phyloP scores from a whole-genome alignment of 2,113 vertebrate species.

The Lycocorax pyrrhopterus region DNA sequence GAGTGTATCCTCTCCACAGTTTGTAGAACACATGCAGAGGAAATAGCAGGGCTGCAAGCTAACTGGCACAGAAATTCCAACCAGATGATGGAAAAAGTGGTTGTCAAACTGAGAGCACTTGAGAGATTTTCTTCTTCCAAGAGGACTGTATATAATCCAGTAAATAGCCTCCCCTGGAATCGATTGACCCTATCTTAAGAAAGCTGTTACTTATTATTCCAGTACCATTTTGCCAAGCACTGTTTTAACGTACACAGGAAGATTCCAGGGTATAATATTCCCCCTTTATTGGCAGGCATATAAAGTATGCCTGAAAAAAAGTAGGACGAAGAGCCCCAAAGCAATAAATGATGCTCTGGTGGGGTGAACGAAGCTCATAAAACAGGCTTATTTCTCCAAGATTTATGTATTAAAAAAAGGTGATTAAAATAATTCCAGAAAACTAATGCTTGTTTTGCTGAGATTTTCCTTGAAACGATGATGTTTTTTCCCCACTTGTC shows the following conservation, averaged over 20 bases:
- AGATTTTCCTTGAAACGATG: not conserved
- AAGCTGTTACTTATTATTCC: conserved; percentile 54
- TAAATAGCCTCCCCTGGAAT: conserved; percentile 54
- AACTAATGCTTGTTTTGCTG: not conserved
- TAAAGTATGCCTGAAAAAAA: conserved; percentile 18
- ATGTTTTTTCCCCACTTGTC: not conserved
- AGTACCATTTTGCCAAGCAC: conserved; percentile 34
- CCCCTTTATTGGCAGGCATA: conserved; percentile 48
- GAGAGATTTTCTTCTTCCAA: conserved; percentile 59
- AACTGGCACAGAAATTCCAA: conserved; percentile 79
- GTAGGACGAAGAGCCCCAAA: not conserved
- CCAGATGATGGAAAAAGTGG: conserved; percentile 78
- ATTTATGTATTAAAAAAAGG: conserved; percentile 13
- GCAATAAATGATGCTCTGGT: conserved; percentile 24
- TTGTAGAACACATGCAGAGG: conserved; percentile 77
- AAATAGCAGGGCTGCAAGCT: conserved; percentile 78
- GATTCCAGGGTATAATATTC: conserved; percentile 50
- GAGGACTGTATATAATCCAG: conserved; percentile 47
- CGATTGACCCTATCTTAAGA: conserved; percentile 31
- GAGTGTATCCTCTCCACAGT: conserved; percentile 58
- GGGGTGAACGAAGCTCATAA: not conserved
- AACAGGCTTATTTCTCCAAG: conserved; percentile 5
- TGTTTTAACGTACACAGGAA: not conserved
- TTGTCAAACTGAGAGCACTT: conserved; percentile 66
- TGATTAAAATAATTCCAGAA: conserved; percentile 35